phyloP scores from a whole-genome alignment of 2,797 vertebrate genomes.

The Chelon labrosus region DNA sequence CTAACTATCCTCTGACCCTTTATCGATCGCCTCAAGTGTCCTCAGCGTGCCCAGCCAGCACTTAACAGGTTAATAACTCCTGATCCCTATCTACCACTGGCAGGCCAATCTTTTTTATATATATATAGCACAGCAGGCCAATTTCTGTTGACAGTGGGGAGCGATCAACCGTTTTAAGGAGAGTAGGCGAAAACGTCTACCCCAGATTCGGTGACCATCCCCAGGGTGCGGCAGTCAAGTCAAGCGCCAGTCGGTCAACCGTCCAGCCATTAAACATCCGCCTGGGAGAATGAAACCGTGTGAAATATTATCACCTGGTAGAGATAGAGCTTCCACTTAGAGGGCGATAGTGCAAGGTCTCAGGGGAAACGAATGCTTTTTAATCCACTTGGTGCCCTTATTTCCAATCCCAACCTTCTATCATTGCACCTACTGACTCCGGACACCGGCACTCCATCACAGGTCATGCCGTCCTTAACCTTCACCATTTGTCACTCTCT shows the following conservation, averaged over 20 bases:
- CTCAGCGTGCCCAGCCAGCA: constrained; percentile 20
- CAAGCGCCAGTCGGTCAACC: constrained; percentile 33
- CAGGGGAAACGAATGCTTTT: constrained; percentile 12
- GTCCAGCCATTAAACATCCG: constrained; percentile 30
- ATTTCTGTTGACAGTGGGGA: constrained; percentile 42
- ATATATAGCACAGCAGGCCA: constrained; percentile 37
- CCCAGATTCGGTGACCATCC: constrained; percentile 22
- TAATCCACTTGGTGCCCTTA: constrained; percentile 26
- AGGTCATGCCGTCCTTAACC: neutral
- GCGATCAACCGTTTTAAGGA: constrained; percentile 30
- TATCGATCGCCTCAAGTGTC: constrained; percentile 46
- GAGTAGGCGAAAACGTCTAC: constrained; percentile 20
- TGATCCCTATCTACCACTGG: constrained; percentile 40
- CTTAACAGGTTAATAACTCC: constrained; percentile 68
- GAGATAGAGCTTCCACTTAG: constrained; percentile 31
- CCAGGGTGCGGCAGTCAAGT: constrained; percentile 35
- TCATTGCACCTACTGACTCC: constrained; percentile 19
- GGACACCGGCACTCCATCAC: constrained; percentile 2
- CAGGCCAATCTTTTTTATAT: constrained; percentile 42
- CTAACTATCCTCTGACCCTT: constrained; percentile 44
- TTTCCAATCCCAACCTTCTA: constrained; percentile 14
- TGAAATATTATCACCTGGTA: constrained; percentile 32
- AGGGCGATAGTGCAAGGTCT: neutral
- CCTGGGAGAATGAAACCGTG: constrained; percentile 35
- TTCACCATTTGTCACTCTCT: neutral